Evolutionary conservation across 2,888 invertebrate genomes (phyloP).

Genomic region (Pachydiplax longipennis): DNA sequence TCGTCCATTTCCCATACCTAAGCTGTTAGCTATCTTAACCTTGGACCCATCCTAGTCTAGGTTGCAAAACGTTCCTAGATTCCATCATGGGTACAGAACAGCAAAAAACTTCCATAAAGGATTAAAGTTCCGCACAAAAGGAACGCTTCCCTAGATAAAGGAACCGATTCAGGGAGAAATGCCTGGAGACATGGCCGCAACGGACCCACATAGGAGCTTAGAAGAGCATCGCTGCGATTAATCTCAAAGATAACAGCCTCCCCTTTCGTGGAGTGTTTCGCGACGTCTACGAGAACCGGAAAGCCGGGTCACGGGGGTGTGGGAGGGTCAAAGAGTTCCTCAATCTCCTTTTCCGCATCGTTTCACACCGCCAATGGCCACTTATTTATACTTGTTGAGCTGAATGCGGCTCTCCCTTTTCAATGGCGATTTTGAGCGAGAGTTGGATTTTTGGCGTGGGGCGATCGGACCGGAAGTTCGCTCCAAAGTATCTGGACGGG

Average conservation of each 20-base stretch:
- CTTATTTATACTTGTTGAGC: slow-evolving; percentile 44
- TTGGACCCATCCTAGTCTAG: no score
- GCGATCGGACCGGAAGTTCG: slow-evolving; percentile 32
- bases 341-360: slow-evolving; percentile 33
- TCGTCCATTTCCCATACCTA: no score
- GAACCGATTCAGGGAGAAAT: not conserved
- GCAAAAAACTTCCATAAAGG: not conserved
- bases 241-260: not conserved
- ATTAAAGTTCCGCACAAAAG: not conserved
- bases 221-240: not conserved
- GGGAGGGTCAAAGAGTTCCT: not conserved
- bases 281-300: not conserved
- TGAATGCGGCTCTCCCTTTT: not conserved
- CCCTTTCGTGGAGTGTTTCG: not conserved
- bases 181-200: not conserved
- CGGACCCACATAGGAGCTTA: not conserved
- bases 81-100: no score
- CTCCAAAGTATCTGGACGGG: not conserved
- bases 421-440: slow-evolving; percentile 4
- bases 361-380: not conserved
- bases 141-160: not conserved
- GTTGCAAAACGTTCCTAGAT: no score
- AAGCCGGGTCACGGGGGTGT: not conserved
- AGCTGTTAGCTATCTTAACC: no score
- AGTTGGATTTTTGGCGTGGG: not conserved